Percentiles rank a stretch among this genome's conserved stretches.
These are phyloP conservation scores for Junonia oenone DNA, from an alignment of 2,888 invertebrate species.

Conservation along the genomic window DNA sequence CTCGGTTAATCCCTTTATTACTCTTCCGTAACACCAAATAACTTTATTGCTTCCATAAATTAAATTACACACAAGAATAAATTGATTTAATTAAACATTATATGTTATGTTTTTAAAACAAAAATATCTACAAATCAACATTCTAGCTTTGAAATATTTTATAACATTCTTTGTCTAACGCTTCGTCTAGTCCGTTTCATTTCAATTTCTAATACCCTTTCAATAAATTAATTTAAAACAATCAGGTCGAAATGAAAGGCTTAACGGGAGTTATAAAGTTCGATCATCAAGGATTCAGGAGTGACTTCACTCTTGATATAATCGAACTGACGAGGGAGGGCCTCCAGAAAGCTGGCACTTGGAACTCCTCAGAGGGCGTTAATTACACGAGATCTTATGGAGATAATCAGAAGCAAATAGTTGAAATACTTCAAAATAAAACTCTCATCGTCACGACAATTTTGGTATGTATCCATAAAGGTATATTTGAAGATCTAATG, in stretches of 20 bases:
- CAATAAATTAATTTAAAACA: conserved; percentile 30
- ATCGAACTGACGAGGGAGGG: conserved; percentile 93
- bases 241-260: conserved; percentile 94
- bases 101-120: not conserved
- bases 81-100: not conserved
- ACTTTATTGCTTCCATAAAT: not conserved
- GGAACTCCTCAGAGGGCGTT: conserved; percentile 93
- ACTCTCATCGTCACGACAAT: conserved; percentile 94
- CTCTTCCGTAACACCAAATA: not conserved
- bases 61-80: not conserved
- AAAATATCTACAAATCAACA: too few relatives aligned
- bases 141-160: too few relatives aligned
- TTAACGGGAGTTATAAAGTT: conserved; percentile 95
- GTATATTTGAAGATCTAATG: conserved; percentile 4
- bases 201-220: not conserved
- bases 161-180: too few relatives aligned
- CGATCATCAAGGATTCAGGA: conserved; percentile 95
- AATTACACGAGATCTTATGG: conserved; percentile 92
- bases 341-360: conserved; percentile 90
- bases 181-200: too few relatives aligned
- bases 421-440: conserved; percentile 94
- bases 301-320: conserved; percentile 94
- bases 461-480: conserved; percentile 81
- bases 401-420: conserved; percentile 92
- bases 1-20: not conserved